These are phyloP conservation scores for Copidosoma aretas DNA, from an alignment of 2,888 invertebrate genomes.

Conservation along the genomic window DNA sequence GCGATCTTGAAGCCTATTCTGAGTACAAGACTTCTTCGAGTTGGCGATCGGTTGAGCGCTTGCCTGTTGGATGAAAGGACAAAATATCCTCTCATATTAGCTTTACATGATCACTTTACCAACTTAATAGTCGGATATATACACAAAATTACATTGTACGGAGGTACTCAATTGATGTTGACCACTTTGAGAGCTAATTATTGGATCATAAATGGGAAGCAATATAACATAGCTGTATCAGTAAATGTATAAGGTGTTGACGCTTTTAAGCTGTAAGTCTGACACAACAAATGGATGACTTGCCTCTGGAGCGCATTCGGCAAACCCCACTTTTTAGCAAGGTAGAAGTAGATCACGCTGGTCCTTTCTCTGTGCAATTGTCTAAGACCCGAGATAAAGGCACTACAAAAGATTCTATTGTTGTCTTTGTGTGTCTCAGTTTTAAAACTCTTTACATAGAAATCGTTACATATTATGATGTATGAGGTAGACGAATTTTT, in stretches of 20 bases:
- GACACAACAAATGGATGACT: background rate
- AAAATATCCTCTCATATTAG: background rate
- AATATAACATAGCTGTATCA: background rate
- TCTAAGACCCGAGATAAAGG: constrained; percentile 32
- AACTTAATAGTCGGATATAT: background rate
- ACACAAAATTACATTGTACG: background rate
- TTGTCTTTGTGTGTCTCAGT: constrained; percentile 48
- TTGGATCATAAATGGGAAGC: background rate
- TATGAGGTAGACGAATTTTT: too few species aligned
- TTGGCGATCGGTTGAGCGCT: background rate
- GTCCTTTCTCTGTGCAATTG: constrained; percentile 44
- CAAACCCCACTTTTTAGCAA: constrained; percentile 42
- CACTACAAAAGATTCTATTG: constrained; percentile 29
- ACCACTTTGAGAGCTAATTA: background rate
- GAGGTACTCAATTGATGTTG: background rate
- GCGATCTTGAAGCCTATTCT: background rate
- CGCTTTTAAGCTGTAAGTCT: background rate
- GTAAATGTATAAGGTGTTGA: background rate
- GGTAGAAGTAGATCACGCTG: constrained; percentile 48
- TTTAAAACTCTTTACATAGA: constrained; percentile 52
- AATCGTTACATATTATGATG: too few species aligned
- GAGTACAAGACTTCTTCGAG: background rate
- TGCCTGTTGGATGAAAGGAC: background rate
- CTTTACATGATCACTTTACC: background rate
- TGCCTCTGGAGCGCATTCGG: background rate